A percentile compares a stretch with the other conserved stretches of the same genome.
Conservation (phyloP, 2,113 vertebrate species). For the Panthera tigris region DNA sequence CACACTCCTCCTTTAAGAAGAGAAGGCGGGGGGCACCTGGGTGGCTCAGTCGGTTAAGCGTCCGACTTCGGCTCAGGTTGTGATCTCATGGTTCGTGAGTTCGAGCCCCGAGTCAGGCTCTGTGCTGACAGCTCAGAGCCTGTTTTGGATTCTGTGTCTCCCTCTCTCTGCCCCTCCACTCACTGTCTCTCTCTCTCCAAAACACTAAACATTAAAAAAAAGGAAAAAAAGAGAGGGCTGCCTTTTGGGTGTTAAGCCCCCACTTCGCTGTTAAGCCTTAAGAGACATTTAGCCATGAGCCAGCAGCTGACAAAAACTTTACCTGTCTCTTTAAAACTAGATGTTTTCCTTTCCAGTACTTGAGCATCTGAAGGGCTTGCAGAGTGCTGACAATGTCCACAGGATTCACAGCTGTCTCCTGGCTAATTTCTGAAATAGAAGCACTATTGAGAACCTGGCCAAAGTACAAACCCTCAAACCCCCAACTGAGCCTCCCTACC, state of each 20-base stretch:
- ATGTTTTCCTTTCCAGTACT: slow-evolving; percentile 99
- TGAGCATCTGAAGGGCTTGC: slow-evolving; percentile 99
- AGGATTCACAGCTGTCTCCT: slow-evolving; percentile 98
- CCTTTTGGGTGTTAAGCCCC: background rate
- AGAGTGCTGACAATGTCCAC: slow-evolving; percentile 99
- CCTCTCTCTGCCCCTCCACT: no score
- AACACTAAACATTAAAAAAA: no score
- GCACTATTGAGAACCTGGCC: background rate
- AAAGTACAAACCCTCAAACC: background rate
- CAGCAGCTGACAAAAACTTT: slow-evolving; percentile 50
- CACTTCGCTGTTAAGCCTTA: background rate
- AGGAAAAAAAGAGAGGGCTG: background rate
- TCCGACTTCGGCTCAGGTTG: no score
- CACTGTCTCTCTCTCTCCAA: no score
- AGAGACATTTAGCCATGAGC: background rate
- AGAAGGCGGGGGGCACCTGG: no score
- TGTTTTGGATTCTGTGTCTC: no score
- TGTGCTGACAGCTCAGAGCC: no score
- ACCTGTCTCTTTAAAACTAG: slow-evolving; percentile 98
- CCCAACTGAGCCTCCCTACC: background rate
- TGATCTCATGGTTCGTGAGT: no score
- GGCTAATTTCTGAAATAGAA: slow-evolving; percentile 95
- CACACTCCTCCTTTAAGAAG: background rate
- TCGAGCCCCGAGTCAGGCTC: no score
- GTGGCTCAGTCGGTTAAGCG: no score